Evolutionary conservation across 2,888 invertebrate species (phyloP).

Genomic region (Plagiodera versicolora): DNA sequence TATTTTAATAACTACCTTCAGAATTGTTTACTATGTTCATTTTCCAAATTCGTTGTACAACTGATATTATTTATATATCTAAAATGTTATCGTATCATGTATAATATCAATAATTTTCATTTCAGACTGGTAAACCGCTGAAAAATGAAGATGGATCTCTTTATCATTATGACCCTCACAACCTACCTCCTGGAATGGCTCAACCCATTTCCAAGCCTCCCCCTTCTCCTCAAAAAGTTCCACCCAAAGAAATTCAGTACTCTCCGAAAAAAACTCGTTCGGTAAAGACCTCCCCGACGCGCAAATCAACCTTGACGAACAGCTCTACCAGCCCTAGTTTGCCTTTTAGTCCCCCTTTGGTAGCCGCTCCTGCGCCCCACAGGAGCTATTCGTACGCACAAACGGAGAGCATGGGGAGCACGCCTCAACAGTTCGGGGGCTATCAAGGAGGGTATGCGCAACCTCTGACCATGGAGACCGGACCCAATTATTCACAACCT

Average conservation of each 20-base stretch:
- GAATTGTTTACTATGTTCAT: too few species aligned
- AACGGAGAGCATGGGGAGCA: constrained; percentile 21
- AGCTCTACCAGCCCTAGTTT: constrained; percentile 52
- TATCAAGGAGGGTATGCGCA: constrained; percentile 29
- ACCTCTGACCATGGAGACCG: constrained; percentile 16
- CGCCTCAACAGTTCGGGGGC: constrained; percentile 35
- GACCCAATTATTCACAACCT: constrained; percentile 44
- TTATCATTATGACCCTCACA: constrained; percentile 76
- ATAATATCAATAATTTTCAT: not conserved
- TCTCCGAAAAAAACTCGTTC: constrained; percentile 42
- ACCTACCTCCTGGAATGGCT: constrained; percentile 60
- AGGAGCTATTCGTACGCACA: constrained; percentile 15
- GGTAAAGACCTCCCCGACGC: constrained; percentile 38
- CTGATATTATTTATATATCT: too few species aligned
- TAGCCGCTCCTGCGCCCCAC: constrained; percentile 24
- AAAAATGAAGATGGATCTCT: constrained; percentile 75
- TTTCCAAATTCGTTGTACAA: too few species aligned
- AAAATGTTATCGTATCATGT: too few species aligned
- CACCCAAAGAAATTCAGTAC: constrained; percentile 23
- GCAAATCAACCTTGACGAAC: constrained; percentile 44
- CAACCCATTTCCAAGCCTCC: constrained; percentile 31
- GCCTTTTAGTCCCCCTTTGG: constrained; percentile 49
- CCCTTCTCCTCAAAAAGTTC: constrained; percentile 36
- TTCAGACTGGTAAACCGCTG: constrained; percentile 72
- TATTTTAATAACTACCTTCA: too few species aligned